Evolutionary conservation across 2,888 invertebrate genomes (phyloP).

Genomic region (Chrysomela aeneicollis): DNA sequence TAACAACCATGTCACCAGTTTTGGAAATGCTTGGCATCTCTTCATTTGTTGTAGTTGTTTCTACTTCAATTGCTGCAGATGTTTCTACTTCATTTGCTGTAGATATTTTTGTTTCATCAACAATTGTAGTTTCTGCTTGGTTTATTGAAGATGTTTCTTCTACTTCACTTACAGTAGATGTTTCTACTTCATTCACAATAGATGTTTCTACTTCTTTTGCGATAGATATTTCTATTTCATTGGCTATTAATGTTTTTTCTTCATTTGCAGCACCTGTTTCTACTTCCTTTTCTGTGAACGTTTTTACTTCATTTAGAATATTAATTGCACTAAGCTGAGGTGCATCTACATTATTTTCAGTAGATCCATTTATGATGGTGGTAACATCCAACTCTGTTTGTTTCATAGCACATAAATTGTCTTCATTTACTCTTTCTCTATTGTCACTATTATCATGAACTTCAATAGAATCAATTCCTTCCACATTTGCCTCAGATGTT

Average conservation of each 20-base stretch:
- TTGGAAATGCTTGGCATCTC: too few species aligned
- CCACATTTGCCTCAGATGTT: neutral
- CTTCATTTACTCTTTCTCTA: neutral
- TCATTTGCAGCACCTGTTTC: neutral
- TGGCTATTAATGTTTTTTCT: neutral
- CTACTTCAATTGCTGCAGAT: too few species aligned
- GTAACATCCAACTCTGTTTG: too few species aligned
- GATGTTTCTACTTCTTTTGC: neutral
- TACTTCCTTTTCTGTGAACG: neutral
- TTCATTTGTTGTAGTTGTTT: too few species aligned
- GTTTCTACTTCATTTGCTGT: neutral
- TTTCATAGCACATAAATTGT: too few species aligned
- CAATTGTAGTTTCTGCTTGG: neutral
- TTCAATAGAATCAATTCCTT: neutral
- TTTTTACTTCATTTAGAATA: neutral
- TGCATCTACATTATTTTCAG: neutral
- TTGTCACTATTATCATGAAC: neutral
- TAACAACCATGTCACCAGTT: neutral
- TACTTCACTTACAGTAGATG: neutral
- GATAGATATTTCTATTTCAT: neutral
- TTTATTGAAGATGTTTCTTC: neutral
- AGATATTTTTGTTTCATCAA: neutral
- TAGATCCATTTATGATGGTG: neutral
- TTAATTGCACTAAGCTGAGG: neutral
- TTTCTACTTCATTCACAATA: neutral